phyloP scores from a whole-genome alignment of 92 coral and sea anemone species.

The Hydrozoanthus gracilis region DNA sequence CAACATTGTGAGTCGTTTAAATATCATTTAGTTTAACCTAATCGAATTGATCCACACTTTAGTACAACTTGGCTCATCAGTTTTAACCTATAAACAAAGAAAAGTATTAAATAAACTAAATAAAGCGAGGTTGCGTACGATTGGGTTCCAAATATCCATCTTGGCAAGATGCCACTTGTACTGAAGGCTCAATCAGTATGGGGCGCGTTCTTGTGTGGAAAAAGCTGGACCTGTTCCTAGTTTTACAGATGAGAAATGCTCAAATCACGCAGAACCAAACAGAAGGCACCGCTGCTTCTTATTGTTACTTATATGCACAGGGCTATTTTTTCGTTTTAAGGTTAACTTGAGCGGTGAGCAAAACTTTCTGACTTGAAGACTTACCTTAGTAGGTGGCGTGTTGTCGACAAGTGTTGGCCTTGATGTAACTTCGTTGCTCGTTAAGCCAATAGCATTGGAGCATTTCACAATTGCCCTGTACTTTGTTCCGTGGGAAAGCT shows the following conservation, averaged over 20 bases:
- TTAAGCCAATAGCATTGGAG: conserved; percentile 69
- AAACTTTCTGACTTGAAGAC: not conserved
- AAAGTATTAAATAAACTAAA: too few relatives aligned
- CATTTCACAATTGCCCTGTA: conserved; percentile 75
- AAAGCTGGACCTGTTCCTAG: too few relatives aligned
- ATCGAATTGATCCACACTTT: too few relatives aligned
- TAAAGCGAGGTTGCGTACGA: too few relatives aligned
- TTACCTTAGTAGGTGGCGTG: conserved; percentile 91
- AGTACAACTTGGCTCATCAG: too few relatives aligned
- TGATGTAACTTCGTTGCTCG: conserved; percentile 52
- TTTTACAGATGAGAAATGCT: not conserved
- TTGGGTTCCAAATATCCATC: too few relatives aligned
- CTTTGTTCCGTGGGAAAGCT: conserved; percentile 66
- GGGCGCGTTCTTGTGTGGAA: too few relatives aligned
- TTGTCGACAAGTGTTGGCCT: conserved; percentile 75
- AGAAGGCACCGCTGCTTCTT: not conserved
- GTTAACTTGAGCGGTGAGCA: not conserved
- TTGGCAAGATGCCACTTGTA: too few relatives aligned
- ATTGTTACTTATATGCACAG: not conserved
- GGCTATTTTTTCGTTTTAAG: not conserved
- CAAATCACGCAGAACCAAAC: not conserved
- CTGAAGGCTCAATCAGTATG: too few relatives aligned
- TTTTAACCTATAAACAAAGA: too few relatives aligned
- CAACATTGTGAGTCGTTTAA: too few relatives aligned
- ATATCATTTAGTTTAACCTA: too few relatives aligned